These are phyloP conservation scores for Cyclopterus lumpus DNA, from an alignment of 2,797 vertebrate species.

Conservation along the genomic window DNA sequence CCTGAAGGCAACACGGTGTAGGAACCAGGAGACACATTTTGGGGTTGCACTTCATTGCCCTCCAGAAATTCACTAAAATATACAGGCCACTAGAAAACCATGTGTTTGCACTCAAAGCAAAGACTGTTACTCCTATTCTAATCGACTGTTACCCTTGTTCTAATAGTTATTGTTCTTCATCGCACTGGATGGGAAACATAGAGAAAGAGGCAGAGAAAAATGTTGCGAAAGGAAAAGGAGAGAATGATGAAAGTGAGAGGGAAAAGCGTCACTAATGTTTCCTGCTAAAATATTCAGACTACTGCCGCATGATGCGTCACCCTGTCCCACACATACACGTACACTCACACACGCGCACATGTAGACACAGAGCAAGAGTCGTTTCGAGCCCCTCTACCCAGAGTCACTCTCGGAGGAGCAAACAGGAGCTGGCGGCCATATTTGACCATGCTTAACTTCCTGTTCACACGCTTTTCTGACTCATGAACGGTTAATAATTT, in stretches of 20 bases:
- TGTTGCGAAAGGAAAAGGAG: constrained; percentile 43
- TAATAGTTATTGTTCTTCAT: constrained; percentile 13
- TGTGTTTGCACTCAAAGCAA: constrained; percentile 38
- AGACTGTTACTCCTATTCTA: constrained; percentile 26
- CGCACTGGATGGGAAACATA: constrained; percentile 4
- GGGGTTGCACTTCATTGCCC: constrained; percentile 11
- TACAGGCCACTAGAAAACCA: constrained; percentile 37
- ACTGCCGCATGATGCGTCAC: constrained; percentile 80
- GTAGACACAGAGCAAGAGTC: constrained; percentile 38
- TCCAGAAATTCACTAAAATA: constrained; percentile 21
- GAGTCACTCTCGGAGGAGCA: constrained; percentile 42
- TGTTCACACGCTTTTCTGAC: constrained; percentile 56
- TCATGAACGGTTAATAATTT: constrained; percentile 69
- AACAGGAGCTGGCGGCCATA: constrained; percentile 45
- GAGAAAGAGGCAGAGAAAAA: constrained; percentile 40
- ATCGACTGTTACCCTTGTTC: constrained; percentile 26
- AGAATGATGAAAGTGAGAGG: constrained; percentile 67
- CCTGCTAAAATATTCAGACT: constrained; percentile 82
- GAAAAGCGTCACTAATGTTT: constrained; percentile 78
- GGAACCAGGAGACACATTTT: constrained; percentile 8
- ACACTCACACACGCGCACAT: constrained; percentile 56
- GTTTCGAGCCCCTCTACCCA: constrained; percentile 30
- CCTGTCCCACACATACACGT: constrained; percentile 57
- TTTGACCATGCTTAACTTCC: constrained; percentile 72
- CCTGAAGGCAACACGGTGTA: constrained; percentile 17